These are phyloP conservation scores for Thelaira solivaga DNA, from an alignment of 2,888 invertebrate genomes.

Conservation along the genomic window DNA sequence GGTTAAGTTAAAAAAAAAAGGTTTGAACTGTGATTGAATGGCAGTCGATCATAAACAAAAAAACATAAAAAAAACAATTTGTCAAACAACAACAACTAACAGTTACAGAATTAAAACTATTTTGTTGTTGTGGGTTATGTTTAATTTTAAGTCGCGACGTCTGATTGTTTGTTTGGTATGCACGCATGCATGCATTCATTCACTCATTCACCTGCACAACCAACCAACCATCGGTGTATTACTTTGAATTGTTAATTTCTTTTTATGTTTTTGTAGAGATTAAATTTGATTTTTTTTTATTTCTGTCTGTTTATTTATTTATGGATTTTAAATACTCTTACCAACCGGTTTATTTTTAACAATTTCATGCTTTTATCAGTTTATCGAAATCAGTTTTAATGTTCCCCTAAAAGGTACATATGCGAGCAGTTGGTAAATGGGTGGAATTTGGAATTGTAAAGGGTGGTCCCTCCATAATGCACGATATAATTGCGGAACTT, in stretches of 20 bases:
- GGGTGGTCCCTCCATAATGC: too few species aligned
- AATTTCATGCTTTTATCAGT: too few species aligned
- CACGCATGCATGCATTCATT: not conserved
- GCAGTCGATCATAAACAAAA: constrained; percentile 9
- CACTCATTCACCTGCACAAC: constrained; percentile 52
- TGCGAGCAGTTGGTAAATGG: too few species aligned
- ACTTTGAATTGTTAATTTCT: constrained; percentile 48
- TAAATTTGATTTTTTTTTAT: constrained; percentile 26
- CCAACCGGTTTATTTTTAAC: constrained; percentile 36
- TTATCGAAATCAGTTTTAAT: too few species aligned
- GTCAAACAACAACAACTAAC: constrained; percentile 5
- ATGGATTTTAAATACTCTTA: constrained; percentile 26
- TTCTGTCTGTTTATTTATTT: not conserved
- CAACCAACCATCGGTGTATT: constrained; percentile 47
- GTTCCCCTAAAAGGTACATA: too few species aligned
- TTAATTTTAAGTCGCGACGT: too few species aligned
- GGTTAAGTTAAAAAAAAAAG: not conserved
- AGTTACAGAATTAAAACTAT: constrained; percentile 20
- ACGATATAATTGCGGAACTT: too few species aligned
- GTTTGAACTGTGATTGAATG: not conserved
- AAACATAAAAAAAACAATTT: not conserved
- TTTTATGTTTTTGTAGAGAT: constrained; percentile 28
- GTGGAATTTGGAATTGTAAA: too few species aligned
- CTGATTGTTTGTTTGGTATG: constrained; percentile 22
- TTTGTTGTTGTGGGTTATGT: not conserved